These are phyloP conservation scores for Sebastes ruberrimus DNA, from an alignment of 2,797 vertebrate genomes.

Conservation along the genomic window DNA sequence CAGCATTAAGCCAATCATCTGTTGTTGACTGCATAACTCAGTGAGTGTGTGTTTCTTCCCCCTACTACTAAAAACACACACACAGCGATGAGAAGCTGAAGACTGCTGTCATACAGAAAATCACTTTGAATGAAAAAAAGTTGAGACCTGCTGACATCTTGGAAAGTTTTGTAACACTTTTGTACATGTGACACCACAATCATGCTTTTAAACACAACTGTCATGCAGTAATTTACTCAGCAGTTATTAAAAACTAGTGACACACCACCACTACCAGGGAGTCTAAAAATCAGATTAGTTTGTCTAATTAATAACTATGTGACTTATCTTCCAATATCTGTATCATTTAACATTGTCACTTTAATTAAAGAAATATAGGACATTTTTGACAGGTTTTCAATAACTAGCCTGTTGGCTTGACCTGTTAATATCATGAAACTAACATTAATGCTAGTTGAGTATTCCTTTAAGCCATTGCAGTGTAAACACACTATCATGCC, in stretches of 20 bases:
- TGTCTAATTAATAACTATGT: neutral
- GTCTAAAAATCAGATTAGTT: neutral
- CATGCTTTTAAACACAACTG: constrained; percentile 11
- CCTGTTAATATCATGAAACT: constrained; percentile 40
- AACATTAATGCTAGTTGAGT: constrained; percentile 7
- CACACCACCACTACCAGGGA: neutral
- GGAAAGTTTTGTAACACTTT: constrained; percentile 29
- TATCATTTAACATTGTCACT: neutral
- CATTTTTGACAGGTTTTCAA: neutral
- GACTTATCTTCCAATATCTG: neutral
- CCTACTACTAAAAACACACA: neutral
- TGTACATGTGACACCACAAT: neutral
- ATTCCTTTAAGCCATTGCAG: neutral
- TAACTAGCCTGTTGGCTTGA: neutral
- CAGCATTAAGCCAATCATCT: neutral
- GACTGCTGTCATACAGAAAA: constrained; percentile 5
- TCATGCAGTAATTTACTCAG: constrained; percentile 8
- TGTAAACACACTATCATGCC: neutral
- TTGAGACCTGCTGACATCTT: neutral
- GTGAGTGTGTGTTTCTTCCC: neutral
- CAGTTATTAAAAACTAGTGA: constrained; percentile 21
- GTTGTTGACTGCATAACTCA: constrained; percentile 20
- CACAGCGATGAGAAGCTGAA: neutral
- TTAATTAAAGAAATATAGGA: too few species aligned
- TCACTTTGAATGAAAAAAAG: neutral